A percentile compares a stretch with the other conserved stretches of the same genome.
Evolutionary conservation across 2,797 vertebrate genomes (phyloP).

Genomic region (Megaceryle alcyon): DNA sequence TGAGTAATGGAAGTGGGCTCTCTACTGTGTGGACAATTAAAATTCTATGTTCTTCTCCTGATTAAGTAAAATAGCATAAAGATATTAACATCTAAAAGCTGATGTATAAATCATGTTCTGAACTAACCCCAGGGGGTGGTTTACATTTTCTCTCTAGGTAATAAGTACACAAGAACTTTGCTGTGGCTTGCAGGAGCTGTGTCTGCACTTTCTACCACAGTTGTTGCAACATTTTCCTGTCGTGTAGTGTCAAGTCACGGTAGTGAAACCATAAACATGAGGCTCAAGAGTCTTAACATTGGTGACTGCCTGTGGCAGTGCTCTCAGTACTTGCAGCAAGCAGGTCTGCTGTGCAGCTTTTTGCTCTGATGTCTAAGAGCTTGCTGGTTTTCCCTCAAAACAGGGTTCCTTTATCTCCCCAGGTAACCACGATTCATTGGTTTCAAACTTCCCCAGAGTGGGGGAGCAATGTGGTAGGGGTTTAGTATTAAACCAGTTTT

Average conservation of each 20-base stretch:
- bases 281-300: not conserved
- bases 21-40: not conserved
- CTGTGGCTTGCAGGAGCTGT: not conserved
- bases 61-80: not conserved
- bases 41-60: not conserved
- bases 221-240: conserved; percentile 46
- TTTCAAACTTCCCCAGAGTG: not conserved
- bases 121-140: not conserved
- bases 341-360: not conserved
- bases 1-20: not conserved
- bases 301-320: not conserved
- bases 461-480: not conserved
- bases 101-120: not conserved
- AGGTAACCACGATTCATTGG: not conserved
- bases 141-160: not conserved
- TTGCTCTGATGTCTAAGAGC: not conserved
- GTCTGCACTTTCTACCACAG: not conserved
- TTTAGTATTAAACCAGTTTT: not conserved
- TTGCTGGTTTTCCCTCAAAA: not conserved
- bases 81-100: not conserved
- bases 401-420: not conserved
- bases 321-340: not conserved
- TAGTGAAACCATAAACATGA: not conserved
- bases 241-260: not conserved
- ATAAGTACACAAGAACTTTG: not conserved